Evolutionary conservation across 2,888 invertebrate species (phyloP).

Genomic region (Sisyra nigra): DNA sequence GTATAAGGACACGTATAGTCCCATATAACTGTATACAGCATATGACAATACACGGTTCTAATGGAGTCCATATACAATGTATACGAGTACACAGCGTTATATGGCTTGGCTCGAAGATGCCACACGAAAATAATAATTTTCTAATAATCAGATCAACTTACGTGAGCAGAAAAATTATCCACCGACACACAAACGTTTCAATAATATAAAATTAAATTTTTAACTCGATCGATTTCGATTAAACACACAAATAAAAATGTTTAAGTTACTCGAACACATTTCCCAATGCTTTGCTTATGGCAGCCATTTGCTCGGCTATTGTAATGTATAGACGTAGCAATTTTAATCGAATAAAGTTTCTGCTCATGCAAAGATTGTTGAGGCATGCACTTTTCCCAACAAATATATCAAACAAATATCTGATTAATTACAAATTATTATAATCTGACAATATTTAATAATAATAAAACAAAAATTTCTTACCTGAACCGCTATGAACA

Average conservation of each 20-base stretch:
- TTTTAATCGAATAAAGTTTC: slow-evolving; percentile 22
- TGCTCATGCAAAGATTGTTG: slow-evolving; percentile 17
- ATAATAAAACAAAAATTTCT: slow-evolving; percentile 38
- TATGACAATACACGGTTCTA: slow-evolving; percentile 25
- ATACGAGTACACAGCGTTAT: slow-evolving; percentile 17
- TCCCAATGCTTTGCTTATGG: slow-evolving; percentile 34
- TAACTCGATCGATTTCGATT: not conserved
- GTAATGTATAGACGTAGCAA: slow-evolving; percentile 24
- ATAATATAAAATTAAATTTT: no score
- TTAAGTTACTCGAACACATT: slow-evolving; percentile 4
- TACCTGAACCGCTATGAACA: slow-evolving; percentile 39
- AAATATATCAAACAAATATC: slow-evolving; percentile 21
- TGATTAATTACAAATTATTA: slow-evolving; percentile 23
- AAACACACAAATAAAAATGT: slow-evolving; percentile 2
- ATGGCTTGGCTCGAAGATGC: not conserved
- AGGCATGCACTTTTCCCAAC: slow-evolving; percentile 17
- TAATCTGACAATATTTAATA: slow-evolving; percentile 32
- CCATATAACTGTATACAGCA: slow-evolving; percentile 14
- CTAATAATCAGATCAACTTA: no score
- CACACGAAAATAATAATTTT: no score
- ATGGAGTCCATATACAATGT: slow-evolving; percentile 30
- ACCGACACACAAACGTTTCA: no score
- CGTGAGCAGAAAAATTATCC: no score
- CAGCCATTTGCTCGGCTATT: slow-evolving; percentile 34
- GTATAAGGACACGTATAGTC: slow-evolving; percentile 13